Evolutionary conservation across 2,113 vertebrate genomes (phyloP).

Genomic region (Aphelocoma coerulescens): DNA sequence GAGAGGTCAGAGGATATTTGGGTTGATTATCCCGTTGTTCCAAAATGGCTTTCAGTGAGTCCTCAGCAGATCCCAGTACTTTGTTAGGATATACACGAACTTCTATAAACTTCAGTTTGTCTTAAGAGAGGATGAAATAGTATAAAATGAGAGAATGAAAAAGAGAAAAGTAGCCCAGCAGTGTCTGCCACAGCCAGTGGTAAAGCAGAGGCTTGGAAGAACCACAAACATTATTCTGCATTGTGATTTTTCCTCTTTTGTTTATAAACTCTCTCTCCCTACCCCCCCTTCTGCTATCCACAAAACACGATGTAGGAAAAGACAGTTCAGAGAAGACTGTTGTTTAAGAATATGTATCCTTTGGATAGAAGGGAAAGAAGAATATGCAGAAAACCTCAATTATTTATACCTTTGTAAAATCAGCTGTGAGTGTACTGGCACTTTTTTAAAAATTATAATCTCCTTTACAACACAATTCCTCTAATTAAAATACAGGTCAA

Average conservation of each 20-base stretch:
- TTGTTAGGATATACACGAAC: background rate
- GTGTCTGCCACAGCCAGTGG: background rate
- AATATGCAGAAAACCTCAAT: background rate
- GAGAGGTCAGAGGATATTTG: background rate
- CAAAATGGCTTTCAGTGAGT: background rate
- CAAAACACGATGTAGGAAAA: background rate
- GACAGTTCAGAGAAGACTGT: background rate
- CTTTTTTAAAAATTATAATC: background rate
- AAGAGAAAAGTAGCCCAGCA: background rate
- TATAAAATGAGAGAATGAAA: background rate
- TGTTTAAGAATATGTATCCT: background rate
- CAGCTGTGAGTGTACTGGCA: background rate
- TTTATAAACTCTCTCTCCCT: background rate
- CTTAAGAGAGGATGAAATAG: background rate
- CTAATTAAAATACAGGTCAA: background rate
- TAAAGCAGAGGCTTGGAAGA: background rate
- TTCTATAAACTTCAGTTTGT: background rate
- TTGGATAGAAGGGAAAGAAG: background rate
- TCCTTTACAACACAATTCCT: background rate
- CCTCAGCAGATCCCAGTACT: background rate
- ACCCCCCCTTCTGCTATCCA: rapidly evolving
- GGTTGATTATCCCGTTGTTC: background rate
- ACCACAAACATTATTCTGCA: background rate
- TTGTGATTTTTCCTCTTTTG: background rate
- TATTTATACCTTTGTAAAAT: background rate